Evolutionary conservation across 2,113 vertebrate genomes (phyloP), one percentile per base, ranked within the genome.

Genomic region (Nerophis ophidion): DNA sequence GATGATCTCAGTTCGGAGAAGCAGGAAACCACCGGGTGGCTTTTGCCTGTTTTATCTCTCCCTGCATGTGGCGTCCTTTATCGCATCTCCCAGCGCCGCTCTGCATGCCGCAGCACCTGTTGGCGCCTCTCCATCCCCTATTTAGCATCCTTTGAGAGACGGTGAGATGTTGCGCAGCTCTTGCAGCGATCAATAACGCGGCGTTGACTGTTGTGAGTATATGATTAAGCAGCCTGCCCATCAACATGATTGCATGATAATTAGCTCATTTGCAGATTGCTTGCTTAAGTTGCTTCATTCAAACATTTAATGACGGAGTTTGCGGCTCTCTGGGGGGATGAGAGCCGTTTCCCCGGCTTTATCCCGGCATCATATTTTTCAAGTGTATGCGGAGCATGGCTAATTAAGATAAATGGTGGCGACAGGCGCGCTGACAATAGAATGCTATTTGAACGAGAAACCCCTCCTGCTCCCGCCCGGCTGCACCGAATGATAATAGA

Each of bases 351-450:
- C 61, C 68, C 16, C 38, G 59, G 62, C 55, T 59, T 73, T 62
- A 64, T 76, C 76, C 58, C 1, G 62, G 60, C 70, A 66, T 68
- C 62, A 56, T 68, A 73, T 72, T 70, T 61, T 62, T 71, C 55
- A 64, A 68, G 61, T 26, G 2, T 49, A 61, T 72, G 73, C 75
- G 66, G 60, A 70, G 74, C 66, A 26, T 59, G 45, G 76, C 64
- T 84, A 78, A 83, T 83, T 81, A 72, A 77, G 80, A 86, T 66
- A 53, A 77, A 80, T 71, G 52, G 62, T 68, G 40, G 58, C 51
- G 63, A 63, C 52, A 63, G 66, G 68, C 36, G 16, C 4, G 53
- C 48, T 56, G 73, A 66, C 12, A 44, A 44, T 44, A 12, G 63
- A 75, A 12, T 35, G 51, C 33, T 42, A 14, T n/a, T n/a, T n/a